phyloP scores from a whole-genome alignment of 2,888 invertebrate genomes.

The Agrochola circellaris region DNA sequence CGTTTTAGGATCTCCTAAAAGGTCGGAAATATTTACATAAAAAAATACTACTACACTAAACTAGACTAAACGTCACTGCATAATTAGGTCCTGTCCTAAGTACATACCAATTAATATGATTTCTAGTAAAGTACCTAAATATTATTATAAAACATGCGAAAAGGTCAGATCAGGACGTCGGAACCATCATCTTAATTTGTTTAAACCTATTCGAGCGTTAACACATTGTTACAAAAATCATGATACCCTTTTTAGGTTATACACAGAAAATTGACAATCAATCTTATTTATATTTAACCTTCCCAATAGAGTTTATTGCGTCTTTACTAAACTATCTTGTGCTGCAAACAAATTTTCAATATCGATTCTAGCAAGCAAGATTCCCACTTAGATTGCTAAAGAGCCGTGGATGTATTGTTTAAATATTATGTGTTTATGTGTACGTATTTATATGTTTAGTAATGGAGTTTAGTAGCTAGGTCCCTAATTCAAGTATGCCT shows the following conservation, averaged over 20 bases:
- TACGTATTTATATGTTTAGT: background rate
- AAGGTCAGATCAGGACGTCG: conserved; percentile 8
- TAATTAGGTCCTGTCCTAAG: background rate
- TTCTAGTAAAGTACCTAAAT: background rate
- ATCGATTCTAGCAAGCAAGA: background rate
- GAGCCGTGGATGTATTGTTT: background rate
- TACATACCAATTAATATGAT: background rate
- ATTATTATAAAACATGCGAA: conserved; percentile 9
- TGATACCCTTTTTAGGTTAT: background rate
- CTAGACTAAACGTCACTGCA: background rate
- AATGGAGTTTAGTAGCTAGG: background rate
- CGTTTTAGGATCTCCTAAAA: no score
- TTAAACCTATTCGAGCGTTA: background rate
- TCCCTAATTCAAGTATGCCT: background rate
- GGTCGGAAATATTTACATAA: no score
- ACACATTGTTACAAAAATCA: background rate
- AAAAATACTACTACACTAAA: no score
- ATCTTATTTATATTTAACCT: background rate
- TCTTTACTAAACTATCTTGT: background rate
- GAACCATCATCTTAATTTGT: background rate
- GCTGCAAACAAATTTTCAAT: background rate
- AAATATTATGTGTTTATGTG: background rate
- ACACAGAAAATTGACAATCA: background rate
- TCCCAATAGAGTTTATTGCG: background rate
- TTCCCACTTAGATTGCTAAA: background rate